Evolutionary conservation across 2,113 vertebrate species (phyloP).

Genomic region (Coregonus clupeaformis): DNA sequence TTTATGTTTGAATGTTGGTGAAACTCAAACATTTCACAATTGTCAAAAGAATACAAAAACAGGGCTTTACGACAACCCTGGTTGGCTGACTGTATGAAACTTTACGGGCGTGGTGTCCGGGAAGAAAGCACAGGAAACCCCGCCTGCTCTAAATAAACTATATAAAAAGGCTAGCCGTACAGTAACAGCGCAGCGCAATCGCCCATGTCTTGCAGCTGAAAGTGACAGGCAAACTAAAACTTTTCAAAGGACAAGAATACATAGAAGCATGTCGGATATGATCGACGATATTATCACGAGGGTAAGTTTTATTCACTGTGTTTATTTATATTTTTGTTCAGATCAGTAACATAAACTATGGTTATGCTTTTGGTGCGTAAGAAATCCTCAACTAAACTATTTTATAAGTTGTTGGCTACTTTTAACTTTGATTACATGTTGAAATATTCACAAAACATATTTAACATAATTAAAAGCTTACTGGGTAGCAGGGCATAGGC

Average conservation of each 20-base stretch:
- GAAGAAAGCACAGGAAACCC: conserved; percentile 62
- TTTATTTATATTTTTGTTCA: background rate
- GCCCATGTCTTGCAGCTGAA: background rate
- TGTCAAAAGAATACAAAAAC: conserved; percentile 54
- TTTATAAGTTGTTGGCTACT: background rate
- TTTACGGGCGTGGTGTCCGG: conserved; percentile 58
- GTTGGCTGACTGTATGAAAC: conserved; percentile 55
- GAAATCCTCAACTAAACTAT: too few relatives aligned
- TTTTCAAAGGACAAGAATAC: conserved; percentile 33
- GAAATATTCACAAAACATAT: too few relatives aligned
- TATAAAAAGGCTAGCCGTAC: conserved; percentile 4
- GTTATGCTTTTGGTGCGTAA: background rate
- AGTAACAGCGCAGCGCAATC: background rate
- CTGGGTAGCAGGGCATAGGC: too few relatives aligned
- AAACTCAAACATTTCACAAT: conserved; percentile 56
- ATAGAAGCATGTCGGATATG: conserved; percentile 73
- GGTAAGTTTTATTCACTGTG: conserved; percentile 59
- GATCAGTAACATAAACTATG: background rate
- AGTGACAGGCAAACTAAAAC: conserved; percentile 21
- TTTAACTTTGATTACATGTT: too few relatives aligned
- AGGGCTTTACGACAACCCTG: background rate
- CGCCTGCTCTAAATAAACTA: conserved; percentile 24
- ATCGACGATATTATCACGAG: conserved; percentile 64
- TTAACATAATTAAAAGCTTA: too few relatives aligned
- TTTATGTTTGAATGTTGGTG: conserved; percentile 39